Percentiles rank a stretch among this genome's conserved stretches.
These are phyloP conservation scores for Plebejus anna DNA, from an alignment of 2,888 invertebrate genomes.

Conservation along the genomic window DNA sequence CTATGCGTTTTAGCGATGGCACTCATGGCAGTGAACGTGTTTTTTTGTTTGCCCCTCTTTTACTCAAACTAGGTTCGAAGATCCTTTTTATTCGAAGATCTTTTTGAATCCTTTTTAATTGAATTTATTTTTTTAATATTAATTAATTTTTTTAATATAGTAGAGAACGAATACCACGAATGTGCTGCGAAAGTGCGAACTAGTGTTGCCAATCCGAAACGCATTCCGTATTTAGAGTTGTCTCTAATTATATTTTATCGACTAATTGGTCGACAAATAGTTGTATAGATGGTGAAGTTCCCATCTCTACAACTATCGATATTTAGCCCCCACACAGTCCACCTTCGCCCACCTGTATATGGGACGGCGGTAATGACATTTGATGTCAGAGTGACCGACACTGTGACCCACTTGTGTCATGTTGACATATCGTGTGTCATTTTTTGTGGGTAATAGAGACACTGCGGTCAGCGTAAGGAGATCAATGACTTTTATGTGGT, in stretches of 20 bases:
- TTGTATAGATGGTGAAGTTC: not conserved
- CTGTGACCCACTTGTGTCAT: conserved; percentile 27
- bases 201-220: too few relatives aligned
- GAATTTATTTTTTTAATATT: too few relatives aligned
- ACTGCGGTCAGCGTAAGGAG: conserved; percentile 11
- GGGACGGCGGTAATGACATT: conserved; percentile 23
- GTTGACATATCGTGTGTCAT: conserved; percentile 21
- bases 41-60: not conserved
- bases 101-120: too few relatives aligned
- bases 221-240: not conserved
- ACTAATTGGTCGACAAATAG: too few relatives aligned
- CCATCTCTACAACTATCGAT: conserved; percentile 1
- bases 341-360: conserved; percentile 20
- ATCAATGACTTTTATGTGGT: not conserved
- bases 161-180: too few relatives aligned
- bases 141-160: too few relatives aligned
- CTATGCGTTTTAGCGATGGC: not conserved
- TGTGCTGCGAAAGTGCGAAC: too few relatives aligned
- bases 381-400: not conserved
- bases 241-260: not conserved
- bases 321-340: not conserved
- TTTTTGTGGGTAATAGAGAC: conserved; percentile 17
- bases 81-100: too few relatives aligned
- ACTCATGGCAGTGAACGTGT: not conserved
- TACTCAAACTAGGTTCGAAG: not conserved